Conservation (phyloP, 53 echinoderm and acorn worm species). For the Henricia sp. region DNA sequence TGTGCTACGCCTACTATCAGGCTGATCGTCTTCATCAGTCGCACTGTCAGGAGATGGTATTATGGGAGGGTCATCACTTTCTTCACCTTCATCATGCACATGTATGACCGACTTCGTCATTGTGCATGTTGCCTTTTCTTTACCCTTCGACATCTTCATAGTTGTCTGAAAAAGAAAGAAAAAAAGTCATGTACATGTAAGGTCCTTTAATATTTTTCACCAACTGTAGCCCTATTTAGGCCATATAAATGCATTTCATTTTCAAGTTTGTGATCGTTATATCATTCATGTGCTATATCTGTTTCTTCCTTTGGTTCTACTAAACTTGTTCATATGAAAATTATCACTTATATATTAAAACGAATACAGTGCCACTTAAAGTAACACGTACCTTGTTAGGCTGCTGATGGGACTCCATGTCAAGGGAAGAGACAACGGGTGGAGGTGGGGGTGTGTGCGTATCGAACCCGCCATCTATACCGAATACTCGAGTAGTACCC, state of each 20-base stretch:
- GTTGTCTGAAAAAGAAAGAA: slow-evolving; percentile 13
- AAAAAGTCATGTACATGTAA: too few relatives aligned
- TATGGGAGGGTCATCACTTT: slow-evolving; percentile 12
- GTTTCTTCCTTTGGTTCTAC: too few relatives aligned
- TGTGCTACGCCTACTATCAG: slow-evolving; percentile 33
- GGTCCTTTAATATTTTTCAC: background rate
- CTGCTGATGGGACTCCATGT: slow-evolving; percentile 30
- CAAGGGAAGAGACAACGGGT: slow-evolving; percentile 34
- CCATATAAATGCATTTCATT: too few relatives aligned
- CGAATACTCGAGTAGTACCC: slow-evolving; percentile 22
- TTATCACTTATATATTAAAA: background rate
- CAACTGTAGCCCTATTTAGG: background rate
- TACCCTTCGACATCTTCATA: slow-evolving; percentile 10
- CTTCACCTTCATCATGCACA: slow-evolving; percentile 18
- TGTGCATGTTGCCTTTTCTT: slow-evolving; percentile 36
- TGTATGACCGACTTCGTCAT: slow-evolving; percentile 31
- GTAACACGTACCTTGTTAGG: slow-evolving; percentile 13
- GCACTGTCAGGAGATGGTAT: background rate
- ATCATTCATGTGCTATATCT: too few relatives aligned
- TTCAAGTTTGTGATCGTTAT: too few relatives aligned
- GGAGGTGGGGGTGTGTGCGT: slow-evolving; percentile 14
- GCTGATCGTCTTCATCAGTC: slow-evolving; percentile 25
- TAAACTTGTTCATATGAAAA: too few relatives aligned
- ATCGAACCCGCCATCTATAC: slow-evolving; percentile 26
- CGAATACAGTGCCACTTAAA: background rate